Percentiles rank a stretch among this genome's conserved stretches.
Conservation (phyloP, 2,113 vertebrate species). For the Cyrtonyx montezumae region DNA sequence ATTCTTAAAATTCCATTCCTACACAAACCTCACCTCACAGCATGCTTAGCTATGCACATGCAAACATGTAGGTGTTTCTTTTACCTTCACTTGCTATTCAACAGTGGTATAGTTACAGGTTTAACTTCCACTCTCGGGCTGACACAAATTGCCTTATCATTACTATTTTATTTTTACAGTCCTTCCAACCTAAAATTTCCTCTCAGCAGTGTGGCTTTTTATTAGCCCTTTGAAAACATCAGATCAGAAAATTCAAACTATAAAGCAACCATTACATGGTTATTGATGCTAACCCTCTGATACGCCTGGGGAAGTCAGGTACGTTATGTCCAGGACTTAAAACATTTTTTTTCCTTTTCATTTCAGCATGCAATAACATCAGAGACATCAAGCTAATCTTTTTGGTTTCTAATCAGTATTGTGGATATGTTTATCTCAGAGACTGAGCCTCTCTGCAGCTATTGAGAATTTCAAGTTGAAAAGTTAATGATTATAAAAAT, state of each 20-base stretch:
- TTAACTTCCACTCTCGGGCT: not conserved
- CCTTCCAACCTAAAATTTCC: constrained; percentile 16
- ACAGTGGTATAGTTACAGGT: not conserved
- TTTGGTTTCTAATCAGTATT: constrained; percentile 59
- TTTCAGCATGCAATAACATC: constrained; percentile 57
- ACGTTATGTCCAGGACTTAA: not conserved
- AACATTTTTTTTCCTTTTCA: constrained; percentile 59
- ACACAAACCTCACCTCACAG: not conserved
- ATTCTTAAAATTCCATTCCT: not conserved
- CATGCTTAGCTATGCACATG: not conserved
- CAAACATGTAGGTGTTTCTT: not conserved
- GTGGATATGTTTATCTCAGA: constrained; percentile 27
- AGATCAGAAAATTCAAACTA: constrained; percentile 35
- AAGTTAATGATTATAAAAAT: constrained; percentile 53
- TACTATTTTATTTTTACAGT: constrained; percentile 15
- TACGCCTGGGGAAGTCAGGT: constrained; percentile 34
- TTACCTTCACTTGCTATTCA: not conserved
- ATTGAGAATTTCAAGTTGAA: constrained; percentile 53
- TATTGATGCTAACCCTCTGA: constrained; percentile 56
- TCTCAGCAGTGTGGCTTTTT: not conserved
- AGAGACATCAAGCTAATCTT: constrained; percentile 50
- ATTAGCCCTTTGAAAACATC: constrained; percentile 49
- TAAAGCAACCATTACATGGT: constrained; percentile 41
- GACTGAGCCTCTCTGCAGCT: not conserved
- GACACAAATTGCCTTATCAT: constrained; percentile 26